Conservation (phyloP, 2,888 invertebrate species). For the Drosophila monieri region DNA sequence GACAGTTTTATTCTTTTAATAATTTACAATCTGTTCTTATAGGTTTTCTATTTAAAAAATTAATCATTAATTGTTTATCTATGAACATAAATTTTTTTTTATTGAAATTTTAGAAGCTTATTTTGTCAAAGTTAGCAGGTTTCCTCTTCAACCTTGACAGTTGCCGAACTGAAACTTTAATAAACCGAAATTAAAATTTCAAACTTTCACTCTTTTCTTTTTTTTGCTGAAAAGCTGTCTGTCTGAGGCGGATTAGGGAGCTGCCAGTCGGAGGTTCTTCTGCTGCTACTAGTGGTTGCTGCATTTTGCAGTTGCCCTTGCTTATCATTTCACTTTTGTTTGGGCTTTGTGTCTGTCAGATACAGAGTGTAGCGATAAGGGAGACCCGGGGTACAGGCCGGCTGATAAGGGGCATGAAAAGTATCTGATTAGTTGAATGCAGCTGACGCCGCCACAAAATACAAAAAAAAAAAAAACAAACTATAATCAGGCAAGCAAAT, state of each 20-base stretch:
- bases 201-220: conserved; percentile 1
- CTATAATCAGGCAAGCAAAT: conserved; percentile 59
- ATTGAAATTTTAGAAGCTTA: background rate
- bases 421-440: conserved; percentile 34
- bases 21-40: too few species aligned
- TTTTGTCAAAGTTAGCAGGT: background rate
- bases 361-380: conserved; percentile 37
- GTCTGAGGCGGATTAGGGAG: background rate
- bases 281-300: background rate
- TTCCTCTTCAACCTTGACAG: conserved; percentile 30
- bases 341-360: conserved; percentile 12
- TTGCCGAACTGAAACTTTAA: conserved; percentile 28
- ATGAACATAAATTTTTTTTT: background rate
- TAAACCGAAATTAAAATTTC: conserved; percentile 36
- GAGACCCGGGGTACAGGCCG: background rate
- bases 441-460: conserved; percentile 25
- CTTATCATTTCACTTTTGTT: conserved; percentile 51
- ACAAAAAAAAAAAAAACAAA: conserved; percentile 1
- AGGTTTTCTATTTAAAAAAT: too few species aligned
- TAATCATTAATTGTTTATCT: background rate
- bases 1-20: too few species aligned
- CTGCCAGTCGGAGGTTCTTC: conserved; percentile 25
- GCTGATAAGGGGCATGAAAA: conserved; percentile 13
- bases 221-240: conserved; percentile 11
- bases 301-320: conserved; percentile 40